Percentiles rank a stretch among this genome's conserved stretches.
phyloP scores from a whole-genome alignment of 2,797 vertebrate species.

The Peromyscus aztecus region DNA sequence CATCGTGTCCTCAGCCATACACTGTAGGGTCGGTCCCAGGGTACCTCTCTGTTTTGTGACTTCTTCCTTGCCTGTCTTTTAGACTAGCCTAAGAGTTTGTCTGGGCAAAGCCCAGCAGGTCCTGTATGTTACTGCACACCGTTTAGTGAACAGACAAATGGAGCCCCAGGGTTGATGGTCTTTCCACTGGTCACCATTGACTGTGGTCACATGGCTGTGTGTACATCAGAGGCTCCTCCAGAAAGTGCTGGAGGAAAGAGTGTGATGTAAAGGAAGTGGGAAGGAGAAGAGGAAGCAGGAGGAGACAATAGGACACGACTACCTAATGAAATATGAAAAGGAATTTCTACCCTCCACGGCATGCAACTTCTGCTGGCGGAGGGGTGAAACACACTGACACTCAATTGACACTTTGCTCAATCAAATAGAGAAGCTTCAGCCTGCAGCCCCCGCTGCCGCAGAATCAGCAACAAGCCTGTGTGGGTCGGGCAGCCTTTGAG shows the following conservation, averaged over 20 bases:
- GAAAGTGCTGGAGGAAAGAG: not conserved
- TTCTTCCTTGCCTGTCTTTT: conserved; percentile 8
- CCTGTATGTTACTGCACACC: not conserved
- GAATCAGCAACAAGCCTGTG: not conserved
- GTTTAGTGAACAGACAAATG: conserved; percentile 15
- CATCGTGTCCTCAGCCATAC: not conserved
- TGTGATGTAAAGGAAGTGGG: too few relatives aligned
- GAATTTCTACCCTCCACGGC: not conserved
- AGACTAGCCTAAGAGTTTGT: not conserved
- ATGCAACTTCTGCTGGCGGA: not conserved
- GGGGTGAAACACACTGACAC: not conserved
- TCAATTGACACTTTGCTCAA: not conserved
- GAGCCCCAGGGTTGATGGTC: not conserved
- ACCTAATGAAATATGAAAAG: conserved; percentile 11
- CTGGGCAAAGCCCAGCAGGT: not conserved
- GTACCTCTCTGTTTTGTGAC: not conserved
- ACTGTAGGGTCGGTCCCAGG: not conserved
- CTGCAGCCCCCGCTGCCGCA: not conserved
- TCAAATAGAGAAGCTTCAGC: not conserved
- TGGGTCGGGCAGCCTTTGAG: not conserved
- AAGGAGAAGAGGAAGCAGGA: not conserved
- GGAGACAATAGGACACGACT: not conserved
- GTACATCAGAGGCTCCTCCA: not conserved
- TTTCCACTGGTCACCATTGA: not conserved
- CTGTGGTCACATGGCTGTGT: not conserved